phyloP scores from a whole-genome alignment of 2,113 vertebrate species.

The Castor canadensis region DNA sequence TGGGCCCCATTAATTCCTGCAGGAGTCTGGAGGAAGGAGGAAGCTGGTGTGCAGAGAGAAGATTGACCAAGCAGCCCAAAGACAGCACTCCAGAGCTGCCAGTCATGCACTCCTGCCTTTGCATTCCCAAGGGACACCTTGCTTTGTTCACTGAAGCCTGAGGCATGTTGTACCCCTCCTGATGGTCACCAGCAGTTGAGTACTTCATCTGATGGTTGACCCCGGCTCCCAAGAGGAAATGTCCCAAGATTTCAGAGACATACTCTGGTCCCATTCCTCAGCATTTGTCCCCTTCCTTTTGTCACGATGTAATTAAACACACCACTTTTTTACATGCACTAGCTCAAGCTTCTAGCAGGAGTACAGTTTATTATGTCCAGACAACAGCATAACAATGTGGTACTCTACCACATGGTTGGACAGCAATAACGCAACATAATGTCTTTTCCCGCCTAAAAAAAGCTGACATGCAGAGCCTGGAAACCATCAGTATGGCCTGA shows the following conservation, averaged over 20 bases:
- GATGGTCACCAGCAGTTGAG: background rate
- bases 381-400: background rate
- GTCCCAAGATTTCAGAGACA: background rate
- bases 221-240: background rate
- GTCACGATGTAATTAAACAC: background rate
- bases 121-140: background rate
- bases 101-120: background rate
- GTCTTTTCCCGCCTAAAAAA: background rate
- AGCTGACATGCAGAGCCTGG: background rate
- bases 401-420: background rate
- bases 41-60: background rate
- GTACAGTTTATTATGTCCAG: background rate
- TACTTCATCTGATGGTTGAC: background rate
- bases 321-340: background rate
- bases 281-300: background rate
- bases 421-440: background rate
- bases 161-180: background rate
- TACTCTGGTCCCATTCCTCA: background rate
- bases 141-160: background rate
- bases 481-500: background rate
- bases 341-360: background rate
- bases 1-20: background rate
- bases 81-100: background rate
- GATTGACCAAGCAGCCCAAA: background rate
- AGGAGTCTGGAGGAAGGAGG: background rate